These are phyloP conservation scores for Nothobranchius furzeri DNA, from an alignment of 2,113 vertebrate species.

Conservation along the genomic window DNA sequence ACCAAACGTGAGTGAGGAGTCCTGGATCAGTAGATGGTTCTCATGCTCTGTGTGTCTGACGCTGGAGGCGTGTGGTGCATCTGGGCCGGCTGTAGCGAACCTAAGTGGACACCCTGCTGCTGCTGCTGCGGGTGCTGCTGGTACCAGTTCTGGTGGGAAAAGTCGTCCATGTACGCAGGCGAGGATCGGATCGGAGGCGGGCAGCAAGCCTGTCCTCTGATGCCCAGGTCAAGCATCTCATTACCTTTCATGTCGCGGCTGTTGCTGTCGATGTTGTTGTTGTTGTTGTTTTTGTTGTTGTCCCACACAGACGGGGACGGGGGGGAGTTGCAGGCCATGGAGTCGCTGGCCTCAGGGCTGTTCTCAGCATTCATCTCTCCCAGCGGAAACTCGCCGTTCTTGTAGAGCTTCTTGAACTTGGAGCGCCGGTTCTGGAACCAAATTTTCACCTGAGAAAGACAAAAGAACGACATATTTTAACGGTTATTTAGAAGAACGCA, in stretches of 20 bases:
- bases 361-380: conserved; percentile 87
- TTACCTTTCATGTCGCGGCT: conserved; percentile 47
- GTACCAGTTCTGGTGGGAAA: conserved; percentile 86
- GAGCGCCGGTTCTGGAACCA: conserved; percentile 98
- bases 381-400: conserved; percentile 88
- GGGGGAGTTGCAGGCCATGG: conserved; percentile 93
- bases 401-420: conserved; percentile 96
- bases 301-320: conserved; percentile 90
- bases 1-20: not conserved
- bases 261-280: conserved; percentile 9
- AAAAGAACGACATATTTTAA: not conserved
- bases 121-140: conserved; percentile 83
- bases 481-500: too few relatives aligned
- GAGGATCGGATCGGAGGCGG: conserved; percentile 82
- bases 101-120: conserved; percentile 80
- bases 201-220: conserved; percentile 78
- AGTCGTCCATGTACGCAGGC: conserved; percentile 84
- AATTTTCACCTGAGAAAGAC: conserved; percentile 86
- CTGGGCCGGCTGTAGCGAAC: conserved; percentile 68
- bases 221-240: conserved; percentile 68
- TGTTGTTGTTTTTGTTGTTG: conserved; percentile 60
- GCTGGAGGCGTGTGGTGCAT: conserved; percentile 77
- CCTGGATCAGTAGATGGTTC: conserved; percentile 84
- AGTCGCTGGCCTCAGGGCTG: conserved; percentile 93
- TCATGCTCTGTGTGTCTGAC: conserved; percentile 79